Conservation (phyloP, 1,140 invertebrate species). For the Cydia splendana region DNA sequence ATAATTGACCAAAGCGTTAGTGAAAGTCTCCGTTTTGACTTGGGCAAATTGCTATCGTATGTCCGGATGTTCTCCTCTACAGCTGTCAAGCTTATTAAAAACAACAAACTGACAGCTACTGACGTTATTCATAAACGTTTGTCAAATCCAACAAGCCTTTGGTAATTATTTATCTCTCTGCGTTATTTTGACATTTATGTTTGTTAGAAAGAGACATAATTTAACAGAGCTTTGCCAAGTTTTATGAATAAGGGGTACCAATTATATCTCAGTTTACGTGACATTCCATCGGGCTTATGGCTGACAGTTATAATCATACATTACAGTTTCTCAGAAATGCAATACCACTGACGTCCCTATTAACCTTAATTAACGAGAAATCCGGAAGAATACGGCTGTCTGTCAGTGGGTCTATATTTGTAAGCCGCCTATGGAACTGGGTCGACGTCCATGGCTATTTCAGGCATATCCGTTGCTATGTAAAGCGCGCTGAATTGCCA, state of each 20-base stretch:
- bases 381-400: slow-evolving; percentile 22
- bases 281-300: neutral
- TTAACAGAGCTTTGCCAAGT: neutral
- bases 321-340: slow-evolving; percentile 22
- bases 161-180: too few relatives aligned
- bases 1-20: too few relatives aligned
- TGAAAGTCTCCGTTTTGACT: too few relatives aligned
- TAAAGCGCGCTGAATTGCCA: slow-evolving; percentile 20
- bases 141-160: too few relatives aligned
- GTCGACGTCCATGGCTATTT: slow-evolving; percentile 24
- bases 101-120: too few relatives aligned
- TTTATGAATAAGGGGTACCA: neutral
- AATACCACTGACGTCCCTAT: slow-evolving; percentile 2
- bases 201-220: too few relatives aligned
- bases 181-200: too few relatives aligned
- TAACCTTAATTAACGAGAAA: slow-evolving; percentile 19
- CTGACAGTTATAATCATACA: slow-evolving; percentile 10
- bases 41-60: too few relatives aligned
- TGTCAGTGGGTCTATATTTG: slow-evolving; percentile 28
- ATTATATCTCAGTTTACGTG: neutral
- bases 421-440: slow-evolving; percentile 17
- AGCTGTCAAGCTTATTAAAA: too few relatives aligned
- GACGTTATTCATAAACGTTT: too few relatives aligned
- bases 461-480: slow-evolving; percentile 29
- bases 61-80: too few relatives aligned